Conservation (phyloP, 2,113 vertebrate genomes). For the Butastur rufipennis region DNA sequence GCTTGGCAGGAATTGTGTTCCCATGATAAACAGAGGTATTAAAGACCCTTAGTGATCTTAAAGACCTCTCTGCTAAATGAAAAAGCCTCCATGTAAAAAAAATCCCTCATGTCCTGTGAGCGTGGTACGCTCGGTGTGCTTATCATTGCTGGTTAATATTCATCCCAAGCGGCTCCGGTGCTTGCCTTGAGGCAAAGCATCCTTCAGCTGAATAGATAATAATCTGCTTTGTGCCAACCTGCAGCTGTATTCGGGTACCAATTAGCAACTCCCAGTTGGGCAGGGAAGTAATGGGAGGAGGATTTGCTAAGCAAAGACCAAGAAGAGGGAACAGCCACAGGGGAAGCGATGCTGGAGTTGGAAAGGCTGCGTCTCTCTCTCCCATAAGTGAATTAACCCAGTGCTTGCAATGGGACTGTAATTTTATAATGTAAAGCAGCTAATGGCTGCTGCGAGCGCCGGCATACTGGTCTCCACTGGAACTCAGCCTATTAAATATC, state of each 20-base stretch:
- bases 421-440: not conserved
- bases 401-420: not conserved
- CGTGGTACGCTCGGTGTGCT: accelerated
- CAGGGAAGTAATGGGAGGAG: not conserved
- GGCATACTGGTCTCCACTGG: not conserved
- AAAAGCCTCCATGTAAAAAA: not conserved
- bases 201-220: not conserved
- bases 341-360: not conserved
- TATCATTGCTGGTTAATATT: accelerated
- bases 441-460: not conserved
- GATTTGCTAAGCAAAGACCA: not conserved
- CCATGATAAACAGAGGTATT: not conserved
- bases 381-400: not conserved
- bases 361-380: not conserved
- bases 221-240: not conserved
- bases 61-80: not conserved
- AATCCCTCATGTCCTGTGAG: not conserved
- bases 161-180: not conserved
- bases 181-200: not conserved
- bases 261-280: not conserved
- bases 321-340: not conserved
- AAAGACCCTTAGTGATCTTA: not conserved
- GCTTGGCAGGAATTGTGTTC: not conserved
- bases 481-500: not conserved
- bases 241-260: not conserved